A percentile compares a stretch with the other conserved stretches of the same genome.
phyloP scores from a whole-genome alignment of 2,797 vertebrate species.

The Anguilla pacifica region DNA sequence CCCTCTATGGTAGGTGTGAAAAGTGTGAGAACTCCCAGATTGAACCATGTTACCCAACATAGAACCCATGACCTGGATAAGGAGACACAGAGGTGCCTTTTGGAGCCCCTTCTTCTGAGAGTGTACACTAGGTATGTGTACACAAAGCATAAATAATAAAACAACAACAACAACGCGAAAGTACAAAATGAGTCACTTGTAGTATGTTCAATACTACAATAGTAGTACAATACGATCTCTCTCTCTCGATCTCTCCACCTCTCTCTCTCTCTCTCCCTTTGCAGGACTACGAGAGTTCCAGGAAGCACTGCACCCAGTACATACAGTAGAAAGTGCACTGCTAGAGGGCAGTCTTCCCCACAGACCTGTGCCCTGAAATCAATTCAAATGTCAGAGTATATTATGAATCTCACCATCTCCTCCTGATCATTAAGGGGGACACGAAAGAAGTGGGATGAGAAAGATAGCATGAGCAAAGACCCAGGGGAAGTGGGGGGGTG shows the following conservation, averaged over 20 bases:
- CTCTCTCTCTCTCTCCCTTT: background rate
- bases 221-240: background rate
- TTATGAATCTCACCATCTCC: background rate
- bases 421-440: background rate
- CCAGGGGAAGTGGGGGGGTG: background rate
- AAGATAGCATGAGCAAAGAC: background rate
- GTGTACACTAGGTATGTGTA: too few species aligned
- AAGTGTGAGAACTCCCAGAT: too few species aligned
- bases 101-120: too few species aligned
- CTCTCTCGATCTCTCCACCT: background rate
- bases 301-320: background rate
- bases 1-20: too few species aligned
- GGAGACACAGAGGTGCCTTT: too few species aligned
- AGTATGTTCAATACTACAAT: background rate
- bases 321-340: background rate
- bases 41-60: too few species aligned
- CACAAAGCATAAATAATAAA: too few species aligned
- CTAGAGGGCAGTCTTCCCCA: conserved; percentile 8
- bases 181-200: background rate
- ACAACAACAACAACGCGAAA: background rate
- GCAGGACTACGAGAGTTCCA: background rate
- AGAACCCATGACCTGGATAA: too few species aligned
- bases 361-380: background rate
- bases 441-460: background rate
- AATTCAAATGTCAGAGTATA: background rate